A percentile compares a stretch with the other conserved stretches of the same genome.
Evolutionary conservation across 1,140 invertebrate species (phyloP).

Genomic region (Apis mellifera): Amel_HAv3.1 CM009931.2:26275501-26276000

Average conservation of each 20-base stretch:
- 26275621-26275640: too few species aligned
- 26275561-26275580: neutral
- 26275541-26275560: too few species aligned
- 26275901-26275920: slow-evolving; percentile 25
- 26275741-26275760: slow-evolving; percentile 28
- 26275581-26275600: neutral
- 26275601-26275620: neutral
- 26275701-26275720: slow-evolving; percentile 29
- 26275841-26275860: slow-evolving; percentile 21
- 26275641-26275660: too few species aligned
- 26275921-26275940: slow-evolving; percentile 67
- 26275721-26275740: neutral
- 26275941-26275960: slow-evolving; percentile 68
- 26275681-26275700: slow-evolving; percentile 1
- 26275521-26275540: too few species aligned
- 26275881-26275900: slow-evolving; percentile 48
- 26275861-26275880: slow-evolving; percentile 47
- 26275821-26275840: slow-evolving; percentile 21
- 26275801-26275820: slow-evolving; percentile 49
- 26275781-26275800: slow-evolving; percentile 67
- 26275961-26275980: slow-evolving; percentile 30
- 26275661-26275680: slow-evolving; percentile 11
- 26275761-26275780: slow-evolving; percentile 65
- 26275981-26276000: slow-evolving; percentile 48
- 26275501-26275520: too few species aligned